phyloP scores from a whole-genome alignment of 2,888 invertebrate species.

The Serripes groenlandicus region DNA sequence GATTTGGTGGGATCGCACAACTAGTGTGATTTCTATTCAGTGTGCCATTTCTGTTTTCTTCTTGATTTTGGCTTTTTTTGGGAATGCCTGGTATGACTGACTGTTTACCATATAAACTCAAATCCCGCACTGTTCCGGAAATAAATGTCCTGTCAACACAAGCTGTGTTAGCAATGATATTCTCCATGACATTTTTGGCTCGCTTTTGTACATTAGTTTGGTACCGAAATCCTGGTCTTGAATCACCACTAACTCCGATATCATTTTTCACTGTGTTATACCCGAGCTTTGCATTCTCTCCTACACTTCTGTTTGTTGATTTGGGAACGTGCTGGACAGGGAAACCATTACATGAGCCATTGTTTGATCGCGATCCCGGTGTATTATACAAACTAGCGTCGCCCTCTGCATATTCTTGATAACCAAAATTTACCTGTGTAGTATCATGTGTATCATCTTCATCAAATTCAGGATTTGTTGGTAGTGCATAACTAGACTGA shows the following conservation, averaged over 20 bases:
- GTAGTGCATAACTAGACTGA: too few species aligned
- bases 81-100: not conserved
- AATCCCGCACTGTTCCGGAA: not conserved
- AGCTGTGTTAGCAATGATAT: not conserved
- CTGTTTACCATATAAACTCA: not conserved
- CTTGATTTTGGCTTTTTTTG: too few species aligned
- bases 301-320: not conserved
- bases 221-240: not conserved
- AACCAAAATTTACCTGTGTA: too few species aligned
- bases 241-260: not conserved
- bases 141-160: not conserved
- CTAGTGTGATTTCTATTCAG: too few species aligned
- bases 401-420: too few species aligned
- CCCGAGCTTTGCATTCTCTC: not conserved
- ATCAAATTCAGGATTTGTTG: not conserved
- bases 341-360: too few species aligned
- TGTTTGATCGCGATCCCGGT: too few species aligned
- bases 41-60: too few species aligned
- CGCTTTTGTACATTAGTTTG: not conserved
- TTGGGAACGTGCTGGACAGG: not conserved
- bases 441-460: too few species aligned
- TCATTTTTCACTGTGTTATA: not conserved
- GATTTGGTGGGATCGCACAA: too few species aligned
- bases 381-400: too few species aligned
- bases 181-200: not conserved